A percentile compares a stretch with the other conserved stretches of the same genome.
Conservation (phyloP, 2,888 invertebrate species). For the Melikaiella ostensackeni region DNA sequence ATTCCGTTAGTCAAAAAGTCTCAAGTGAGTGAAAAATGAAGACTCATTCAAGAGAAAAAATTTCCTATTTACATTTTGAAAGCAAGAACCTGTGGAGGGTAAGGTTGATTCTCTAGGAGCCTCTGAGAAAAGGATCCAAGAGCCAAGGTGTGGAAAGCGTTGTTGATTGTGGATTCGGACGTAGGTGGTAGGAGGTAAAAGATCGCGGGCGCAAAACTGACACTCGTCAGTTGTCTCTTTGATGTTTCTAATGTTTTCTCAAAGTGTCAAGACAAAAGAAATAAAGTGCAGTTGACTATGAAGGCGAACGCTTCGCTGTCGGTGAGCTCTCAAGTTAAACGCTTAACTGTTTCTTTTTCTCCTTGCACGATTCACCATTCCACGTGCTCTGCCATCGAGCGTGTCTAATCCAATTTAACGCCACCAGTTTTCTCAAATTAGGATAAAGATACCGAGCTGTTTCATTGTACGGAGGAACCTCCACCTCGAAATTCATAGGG, state of each 20-base stretch:
- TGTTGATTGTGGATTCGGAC: conserved; percentile 56
- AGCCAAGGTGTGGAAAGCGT: conserved; percentile 46
- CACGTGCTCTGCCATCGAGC: conserved; percentile 6
- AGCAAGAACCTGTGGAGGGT: conserved; percentile 18
- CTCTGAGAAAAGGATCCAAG: conserved; percentile 46
- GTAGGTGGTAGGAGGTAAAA: conserved; percentile 54
- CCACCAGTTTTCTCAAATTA: conserved; percentile 28
- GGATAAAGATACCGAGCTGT: not conserved
- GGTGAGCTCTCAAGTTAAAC: not conserved
- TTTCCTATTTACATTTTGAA: conserved; percentile 21
- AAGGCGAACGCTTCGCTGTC: not conserved
- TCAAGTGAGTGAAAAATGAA: not conserved
- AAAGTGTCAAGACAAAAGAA: conserved; percentile 53
- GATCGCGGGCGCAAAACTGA: conserved; percentile 54
- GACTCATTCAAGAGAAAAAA: not conserved
- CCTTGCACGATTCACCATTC: conserved; percentile 28
- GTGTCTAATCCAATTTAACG: conserved; percentile 36
- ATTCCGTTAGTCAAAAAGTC: not conserved
- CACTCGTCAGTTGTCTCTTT: conserved; percentile 57
- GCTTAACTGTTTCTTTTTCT: conserved; percentile 1
- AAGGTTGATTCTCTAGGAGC: not conserved
- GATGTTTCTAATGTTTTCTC: conserved; percentile 59
- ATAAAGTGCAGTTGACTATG: conserved; percentile 42
- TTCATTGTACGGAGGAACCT: conserved; percentile 4
- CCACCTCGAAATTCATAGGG: not conserved